These are phyloP conservation scores for Parotocinclus haroldoi DNA, from an alignment of 2,797 vertebrate genomes.

Conservation along the genomic window DNA sequence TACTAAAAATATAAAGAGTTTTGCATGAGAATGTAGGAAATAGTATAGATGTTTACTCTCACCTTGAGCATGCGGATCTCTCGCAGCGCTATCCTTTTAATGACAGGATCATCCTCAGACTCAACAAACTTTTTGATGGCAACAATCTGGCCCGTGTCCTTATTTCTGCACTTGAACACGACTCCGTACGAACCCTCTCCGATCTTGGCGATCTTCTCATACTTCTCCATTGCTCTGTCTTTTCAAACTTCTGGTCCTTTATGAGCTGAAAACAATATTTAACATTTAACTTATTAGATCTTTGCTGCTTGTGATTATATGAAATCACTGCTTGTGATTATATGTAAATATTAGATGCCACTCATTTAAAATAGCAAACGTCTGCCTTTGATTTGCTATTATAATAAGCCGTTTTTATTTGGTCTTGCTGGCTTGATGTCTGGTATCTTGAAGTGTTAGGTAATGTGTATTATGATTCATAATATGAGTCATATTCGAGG, in stretches of 20 bases:
- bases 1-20: not conserved
- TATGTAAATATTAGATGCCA: no score
- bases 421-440: no score
- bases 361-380: no score
- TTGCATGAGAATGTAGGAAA: not conserved
- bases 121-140: conserved; percentile 96
- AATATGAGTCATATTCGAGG: no score
- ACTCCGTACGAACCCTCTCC: conserved; percentile 93
- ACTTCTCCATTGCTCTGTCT: conserved; percentile 81
- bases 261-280: not conserved
- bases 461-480: no score
- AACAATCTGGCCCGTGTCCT: conserved; percentile 86
- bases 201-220: conserved; percentile 89
- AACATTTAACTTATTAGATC: not conserved
- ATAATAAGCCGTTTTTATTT: no score
- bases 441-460: no score
- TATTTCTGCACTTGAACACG: conserved; percentile 91
- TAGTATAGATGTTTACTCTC: not conserved
- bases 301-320: no score
- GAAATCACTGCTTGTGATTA: no score
- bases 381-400: no score
- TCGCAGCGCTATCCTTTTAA: conserved; percentile 88
- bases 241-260: not conserved
- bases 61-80: conserved; percentile 96
- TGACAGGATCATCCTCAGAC: conserved; percentile 89